Conservation (phyloP, 2,888 invertebrate species). For the Seladonia tumulorum region DNA sequence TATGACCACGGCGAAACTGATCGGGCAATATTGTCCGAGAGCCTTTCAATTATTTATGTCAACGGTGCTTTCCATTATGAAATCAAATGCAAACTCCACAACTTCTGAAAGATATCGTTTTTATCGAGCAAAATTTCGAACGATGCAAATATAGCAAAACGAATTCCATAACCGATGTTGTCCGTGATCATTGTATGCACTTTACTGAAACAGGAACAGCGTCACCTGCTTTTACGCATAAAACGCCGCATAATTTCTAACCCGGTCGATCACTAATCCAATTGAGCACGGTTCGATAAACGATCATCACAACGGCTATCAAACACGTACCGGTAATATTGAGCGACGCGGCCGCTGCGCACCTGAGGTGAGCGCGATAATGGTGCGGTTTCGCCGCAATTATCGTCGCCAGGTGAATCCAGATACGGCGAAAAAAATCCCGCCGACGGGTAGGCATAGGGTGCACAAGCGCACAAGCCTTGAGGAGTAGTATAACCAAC, state of each 20-base stretch:
- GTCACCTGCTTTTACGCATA: background rate
- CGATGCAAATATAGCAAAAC: background rate
- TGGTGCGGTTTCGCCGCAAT: conserved; percentile 57
- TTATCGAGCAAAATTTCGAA: background rate
- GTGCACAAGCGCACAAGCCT: background rate
- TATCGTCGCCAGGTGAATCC: conserved; percentile 73
- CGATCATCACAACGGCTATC: background rate
- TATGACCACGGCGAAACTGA: background rate
- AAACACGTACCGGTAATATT: background rate
- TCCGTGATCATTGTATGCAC: too few species aligned
- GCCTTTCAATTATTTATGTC: background rate
- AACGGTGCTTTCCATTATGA: too few species aligned
- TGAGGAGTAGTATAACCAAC: background rate
- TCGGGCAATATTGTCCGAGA: background rate
- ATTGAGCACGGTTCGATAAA: background rate
- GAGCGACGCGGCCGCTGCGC: background rate
- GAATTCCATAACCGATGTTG: too few species aligned
- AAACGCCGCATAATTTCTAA: background rate
- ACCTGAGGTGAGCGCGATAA: conserved; percentile 23
- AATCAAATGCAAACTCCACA: too few species aligned
- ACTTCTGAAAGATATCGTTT: background rate
- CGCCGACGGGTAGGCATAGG: conserved; percentile 47
- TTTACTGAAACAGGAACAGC: background rate
- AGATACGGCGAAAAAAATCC: conserved; percentile 61
- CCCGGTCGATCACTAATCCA: background rate